Conservation (phyloP, 2,797 vertebrate genomes). For the Tenualosa ilisha region DNA sequence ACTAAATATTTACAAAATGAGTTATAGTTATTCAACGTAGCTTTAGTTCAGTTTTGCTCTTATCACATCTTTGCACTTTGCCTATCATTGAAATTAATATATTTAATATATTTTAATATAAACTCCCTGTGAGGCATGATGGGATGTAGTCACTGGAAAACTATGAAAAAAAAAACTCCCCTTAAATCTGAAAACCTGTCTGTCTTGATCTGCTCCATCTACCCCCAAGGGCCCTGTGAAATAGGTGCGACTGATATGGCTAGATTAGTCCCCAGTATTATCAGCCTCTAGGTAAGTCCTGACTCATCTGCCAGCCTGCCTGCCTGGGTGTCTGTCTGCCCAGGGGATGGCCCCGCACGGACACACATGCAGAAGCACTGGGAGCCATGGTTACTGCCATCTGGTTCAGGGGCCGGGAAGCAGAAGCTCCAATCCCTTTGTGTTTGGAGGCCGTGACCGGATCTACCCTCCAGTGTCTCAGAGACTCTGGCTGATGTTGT, state of each 20-base stretch:
- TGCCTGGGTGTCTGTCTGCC: neutral
- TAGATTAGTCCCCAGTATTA: conserved; percentile 44
- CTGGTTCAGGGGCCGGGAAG: neutral
- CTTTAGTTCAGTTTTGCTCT: too few species aligned
- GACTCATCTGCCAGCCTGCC: too few species aligned
- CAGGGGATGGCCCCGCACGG: conserved; percentile 6
- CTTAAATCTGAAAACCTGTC: conserved; percentile 67
- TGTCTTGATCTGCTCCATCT: conserved; percentile 56
- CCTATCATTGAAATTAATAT: too few species aligned
- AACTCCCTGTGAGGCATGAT: neutral
- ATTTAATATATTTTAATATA: neutral
- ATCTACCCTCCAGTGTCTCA: conserved; percentile 18
- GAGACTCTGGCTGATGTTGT: conserved; percentile 12
- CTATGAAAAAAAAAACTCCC: neutral
- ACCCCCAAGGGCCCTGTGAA: conserved; percentile 29
- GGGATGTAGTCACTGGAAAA: neutral
- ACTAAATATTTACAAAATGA: too few species aligned
- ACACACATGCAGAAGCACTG: neutral
- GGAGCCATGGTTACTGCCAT: neutral
- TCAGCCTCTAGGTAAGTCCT: neutral
- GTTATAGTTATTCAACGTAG: too few species aligned
- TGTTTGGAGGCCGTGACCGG: conserved; percentile 1
- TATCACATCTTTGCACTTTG: too few species aligned
- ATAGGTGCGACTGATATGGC: conserved; percentile 48
- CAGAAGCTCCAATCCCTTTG: neutral